Percentiles rank a stretch among this genome's conserved stretches.
These are phyloP conservation scores for Australoheros scitulus DNA, from an alignment of 2,113 vertebrate genomes.

Conservation along the genomic window DNA sequence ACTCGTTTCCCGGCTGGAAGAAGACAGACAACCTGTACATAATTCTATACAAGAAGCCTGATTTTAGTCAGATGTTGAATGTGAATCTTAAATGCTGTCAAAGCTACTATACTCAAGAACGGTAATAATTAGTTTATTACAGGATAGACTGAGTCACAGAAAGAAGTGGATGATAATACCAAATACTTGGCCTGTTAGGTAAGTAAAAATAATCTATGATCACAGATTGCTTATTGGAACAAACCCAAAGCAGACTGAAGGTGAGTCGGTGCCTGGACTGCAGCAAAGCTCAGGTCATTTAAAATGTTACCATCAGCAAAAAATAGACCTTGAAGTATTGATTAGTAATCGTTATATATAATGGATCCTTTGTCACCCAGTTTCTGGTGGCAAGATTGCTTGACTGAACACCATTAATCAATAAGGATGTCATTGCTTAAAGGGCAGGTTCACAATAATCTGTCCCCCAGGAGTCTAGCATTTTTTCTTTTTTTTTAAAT, in stretches of 20 bases:
- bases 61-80: not conserved
- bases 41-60: not conserved
- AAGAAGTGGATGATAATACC: not conserved
- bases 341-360: too few species aligned
- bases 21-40: not conserved
- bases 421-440: not conserved
- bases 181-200: not conserved
- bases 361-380: too few species aligned
- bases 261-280: not conserved
- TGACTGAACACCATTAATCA: too few species aligned
- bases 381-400: too few species aligned
- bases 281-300: too few species aligned
- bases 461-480: not conserved
- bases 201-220: not conserved
- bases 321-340: too few species aligned
- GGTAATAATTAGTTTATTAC: not conserved
- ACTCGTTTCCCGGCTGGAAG: not conserved
- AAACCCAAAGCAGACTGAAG: not conserved
- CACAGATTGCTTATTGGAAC: not conserved
- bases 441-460: not conserved
- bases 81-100: not conserved
- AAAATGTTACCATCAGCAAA: too few species aligned
- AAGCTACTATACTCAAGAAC: not conserved
- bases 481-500: too few species aligned
- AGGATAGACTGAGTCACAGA: not conserved